A percentile compares a stretch with the other conserved stretches of the same genome.
These are phyloP conservation scores for Serilophus lunatus DNA, from an alignment of 2,113 vertebrate genomes.

Conservation along the genomic window DNA sequence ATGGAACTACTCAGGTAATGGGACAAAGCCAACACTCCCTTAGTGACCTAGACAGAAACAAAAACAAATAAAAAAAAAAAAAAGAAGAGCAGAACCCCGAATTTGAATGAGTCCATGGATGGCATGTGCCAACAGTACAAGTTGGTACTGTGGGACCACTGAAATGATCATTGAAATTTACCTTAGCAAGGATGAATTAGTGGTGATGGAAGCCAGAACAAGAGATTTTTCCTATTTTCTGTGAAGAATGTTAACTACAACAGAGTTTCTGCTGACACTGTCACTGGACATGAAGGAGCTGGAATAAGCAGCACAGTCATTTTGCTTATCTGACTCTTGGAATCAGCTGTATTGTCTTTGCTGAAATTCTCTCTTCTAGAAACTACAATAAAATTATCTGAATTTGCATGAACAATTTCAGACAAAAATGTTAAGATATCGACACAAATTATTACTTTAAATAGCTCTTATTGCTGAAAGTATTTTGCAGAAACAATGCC, in stretches of 20 bases:
- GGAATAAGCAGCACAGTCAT: neutral
- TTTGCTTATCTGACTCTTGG: neutral
- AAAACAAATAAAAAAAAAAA: neutral
- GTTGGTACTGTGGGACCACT: neutral
- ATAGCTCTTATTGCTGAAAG: neutral
- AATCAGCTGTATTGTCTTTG: neutral
- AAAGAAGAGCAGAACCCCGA: neutral
- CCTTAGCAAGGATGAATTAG: neutral
- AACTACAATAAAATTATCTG: neutral
- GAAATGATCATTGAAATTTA: neutral
- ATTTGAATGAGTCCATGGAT: neutral
- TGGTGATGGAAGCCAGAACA: neutral
- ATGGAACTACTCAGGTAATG: neutral
- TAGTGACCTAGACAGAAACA: neutral
- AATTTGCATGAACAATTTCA: neutral
- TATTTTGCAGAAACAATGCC: neutral
- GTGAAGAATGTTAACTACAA: neutral
- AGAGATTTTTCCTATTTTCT: neutral
- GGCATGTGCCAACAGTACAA: accelerated
- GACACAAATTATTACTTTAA: neutral
- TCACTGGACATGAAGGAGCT: neutral
- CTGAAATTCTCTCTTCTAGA: neutral
- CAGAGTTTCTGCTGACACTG: neutral
- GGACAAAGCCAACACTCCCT: neutral
- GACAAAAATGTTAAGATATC: neutral